Conservation (phyloP, 2,113 vertebrate genomes). For the Perca fluviatilis region DNA sequence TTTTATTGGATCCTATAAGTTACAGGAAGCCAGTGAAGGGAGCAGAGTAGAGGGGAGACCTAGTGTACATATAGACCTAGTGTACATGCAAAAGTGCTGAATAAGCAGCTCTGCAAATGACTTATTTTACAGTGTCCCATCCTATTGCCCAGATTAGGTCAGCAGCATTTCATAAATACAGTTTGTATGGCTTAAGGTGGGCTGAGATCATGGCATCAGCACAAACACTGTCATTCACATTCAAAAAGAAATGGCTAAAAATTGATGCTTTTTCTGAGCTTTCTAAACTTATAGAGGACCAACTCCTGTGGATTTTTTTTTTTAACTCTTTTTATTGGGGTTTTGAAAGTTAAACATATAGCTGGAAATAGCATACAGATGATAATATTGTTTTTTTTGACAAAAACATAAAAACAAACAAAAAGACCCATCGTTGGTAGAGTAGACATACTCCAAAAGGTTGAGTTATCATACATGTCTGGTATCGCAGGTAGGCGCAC, state of each 20-base stretch:
- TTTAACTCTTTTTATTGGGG: too few relatives aligned
- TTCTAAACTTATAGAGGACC: neutral
- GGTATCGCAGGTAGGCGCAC: too few relatives aligned
- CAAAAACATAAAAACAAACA: too few relatives aligned
- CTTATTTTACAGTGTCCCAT: slow-evolving; percentile 51
- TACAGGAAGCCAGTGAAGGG: too few relatives aligned
- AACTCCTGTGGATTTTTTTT: neutral
- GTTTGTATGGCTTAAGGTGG: slow-evolving; percentile 28
- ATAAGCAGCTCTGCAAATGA: slow-evolving; percentile 60
- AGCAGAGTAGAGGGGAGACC: too few relatives aligned
- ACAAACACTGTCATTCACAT: neutral
- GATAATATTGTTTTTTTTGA: too few relatives aligned
- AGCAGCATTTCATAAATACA: slow-evolving; percentile 52
- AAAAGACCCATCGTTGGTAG: too few relatives aligned
- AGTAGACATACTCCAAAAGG: too few relatives aligned
- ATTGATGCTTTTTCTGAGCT: neutral
- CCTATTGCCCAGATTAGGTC: slow-evolving; percentile 32
- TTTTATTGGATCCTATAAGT: too few relatives aligned
- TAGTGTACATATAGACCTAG: slow-evolving; percentile 15
- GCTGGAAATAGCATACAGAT: too few relatives aligned
- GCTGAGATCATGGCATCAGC: neutral
- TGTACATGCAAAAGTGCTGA: slow-evolving; percentile 48
- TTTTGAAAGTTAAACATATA: too few relatives aligned
- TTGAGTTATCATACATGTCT: too few relatives aligned
- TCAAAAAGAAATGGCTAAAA: slow-evolving; percentile 9